Conservation (phyloP, 1,140 invertebrate species). For the Phthorimaea operculella region DNA sequence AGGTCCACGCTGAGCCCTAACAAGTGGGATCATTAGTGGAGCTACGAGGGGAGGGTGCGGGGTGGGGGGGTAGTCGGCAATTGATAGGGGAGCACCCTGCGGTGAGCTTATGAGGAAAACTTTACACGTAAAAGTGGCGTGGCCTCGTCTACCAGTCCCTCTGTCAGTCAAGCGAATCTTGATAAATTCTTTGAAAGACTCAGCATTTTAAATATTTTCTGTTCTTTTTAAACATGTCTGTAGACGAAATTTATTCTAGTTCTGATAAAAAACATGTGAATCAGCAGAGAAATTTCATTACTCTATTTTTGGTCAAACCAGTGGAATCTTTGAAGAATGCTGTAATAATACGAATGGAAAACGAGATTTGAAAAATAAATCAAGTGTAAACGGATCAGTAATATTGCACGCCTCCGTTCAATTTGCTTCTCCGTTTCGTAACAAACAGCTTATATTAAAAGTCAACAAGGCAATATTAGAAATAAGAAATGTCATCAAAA, state of each 20-base stretch:
- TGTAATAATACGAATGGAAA: neutral
- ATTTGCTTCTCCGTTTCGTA: conserved; percentile 11
- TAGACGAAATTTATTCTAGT: too few species aligned
- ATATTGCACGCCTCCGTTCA: conserved; percentile 12
- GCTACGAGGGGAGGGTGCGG: conserved; percentile 19
- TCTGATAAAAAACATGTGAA: too few species aligned
- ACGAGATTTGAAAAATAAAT: conserved; percentile 12
- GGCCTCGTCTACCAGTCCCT: conserved; percentile 32
- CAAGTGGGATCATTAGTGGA: conserved; percentile 64
- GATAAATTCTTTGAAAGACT: conserved; percentile 27
- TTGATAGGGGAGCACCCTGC: conserved; percentile 61
- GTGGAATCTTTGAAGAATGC: neutral
- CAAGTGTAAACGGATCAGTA: conserved; percentile 8
- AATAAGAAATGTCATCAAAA: neutral
- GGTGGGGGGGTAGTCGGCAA: conserved; percentile 29
- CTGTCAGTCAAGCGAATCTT: conserved; percentile 42
- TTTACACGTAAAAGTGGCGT: conserved; percentile 52
- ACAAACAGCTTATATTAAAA: conserved; percentile 14
- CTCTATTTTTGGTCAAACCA: neutral
- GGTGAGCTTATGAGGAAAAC: conserved; percentile 60
- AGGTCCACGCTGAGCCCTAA: conserved; percentile 59
- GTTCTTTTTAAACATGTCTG: neutral
- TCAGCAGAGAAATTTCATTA: too few species aligned
- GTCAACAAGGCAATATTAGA: conserved; percentile 10
- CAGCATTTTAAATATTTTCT: neutral